Evolutionary conservation across 2,888 invertebrate species (phyloP), one percentile per base, ranked within the genome.

Genomic region (Poecilus cupreus): DNA sequence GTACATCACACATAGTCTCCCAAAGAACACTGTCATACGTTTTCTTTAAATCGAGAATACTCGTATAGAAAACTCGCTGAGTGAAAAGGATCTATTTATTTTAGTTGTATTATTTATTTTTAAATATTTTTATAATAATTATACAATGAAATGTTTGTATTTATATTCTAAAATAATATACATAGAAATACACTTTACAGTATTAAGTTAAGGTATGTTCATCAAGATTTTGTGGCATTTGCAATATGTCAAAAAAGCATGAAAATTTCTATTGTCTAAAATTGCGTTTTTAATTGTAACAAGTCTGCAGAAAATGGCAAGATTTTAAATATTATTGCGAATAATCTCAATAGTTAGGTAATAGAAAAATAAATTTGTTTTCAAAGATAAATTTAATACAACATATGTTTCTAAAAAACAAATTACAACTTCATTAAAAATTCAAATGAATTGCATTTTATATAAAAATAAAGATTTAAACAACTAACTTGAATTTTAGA

Each of bases 91-190:
- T 6, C 32, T 8, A 32, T 32, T 32, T 54, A 54, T 18, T 54
- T 51, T 20, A 60, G 20, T 60, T 60, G 26, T 60, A 26, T 22
- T 60, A 24, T 60, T 60, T 60, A 60, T 60, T 60, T 54, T 60
- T 57, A 10, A n/a, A 22, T 60, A 11, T 24, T 43, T 39, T 43
- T 43, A 43, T 43, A 43, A 60, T 60, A 60, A 60, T 60, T 26
- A 32, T 26, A 60, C 60, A 60, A 26, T 24, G n/a, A 26, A 60
- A 26, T 24, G n/a, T 60, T 24, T 60, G 60, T 43, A 26, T 60
- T 60, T 60, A 26, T 60, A 60, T 60, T 60, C 60, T 60, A 60
- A 60, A 60, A 60, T 60, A 60, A 60, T 60, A 24, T 60, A 26
- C 26, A 60, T 60, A 60, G 60, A 60, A 60, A 60, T 60, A 60